Evolutionary conservation across 2,797 vertebrate species (phyloP).

Genomic region (Lutjanus argentimaculatus): DNA sequence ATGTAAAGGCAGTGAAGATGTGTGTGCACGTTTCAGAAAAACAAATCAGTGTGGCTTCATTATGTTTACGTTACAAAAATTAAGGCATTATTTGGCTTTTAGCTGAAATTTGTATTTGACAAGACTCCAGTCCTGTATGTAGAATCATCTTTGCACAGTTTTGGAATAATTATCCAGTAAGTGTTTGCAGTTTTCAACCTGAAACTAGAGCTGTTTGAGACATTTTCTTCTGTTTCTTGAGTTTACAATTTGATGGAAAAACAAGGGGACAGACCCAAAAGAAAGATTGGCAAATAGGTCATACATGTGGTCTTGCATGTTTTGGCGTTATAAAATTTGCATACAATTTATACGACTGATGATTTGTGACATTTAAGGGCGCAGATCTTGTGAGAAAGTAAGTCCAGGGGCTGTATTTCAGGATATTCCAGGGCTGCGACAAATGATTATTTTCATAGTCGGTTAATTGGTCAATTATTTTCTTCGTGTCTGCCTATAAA

Average conservation of each 20-base stretch:
- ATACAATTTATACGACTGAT: background rate
- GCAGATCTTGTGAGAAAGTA: too few species aligned
- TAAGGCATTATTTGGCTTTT: constrained; percentile 2
- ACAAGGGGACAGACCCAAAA: background rate
- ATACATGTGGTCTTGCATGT: background rate
- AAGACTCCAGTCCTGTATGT: background rate
- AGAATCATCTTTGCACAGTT: background rate
- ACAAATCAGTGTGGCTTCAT: background rate
- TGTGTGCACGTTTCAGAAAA: constrained; percentile 1
- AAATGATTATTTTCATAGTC: too few species aligned
- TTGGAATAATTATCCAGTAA: background rate
- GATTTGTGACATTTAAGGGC: background rate
- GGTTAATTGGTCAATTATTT: too few species aligned
- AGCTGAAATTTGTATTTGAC: background rate
- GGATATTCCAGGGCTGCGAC: too few species aligned
- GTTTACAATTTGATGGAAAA: background rate
- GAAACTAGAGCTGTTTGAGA: background rate
- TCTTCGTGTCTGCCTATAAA: too few species aligned
- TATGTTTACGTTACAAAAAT: background rate
- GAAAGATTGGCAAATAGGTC: background rate
- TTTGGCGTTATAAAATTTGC: background rate
- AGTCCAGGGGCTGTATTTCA: too few species aligned
- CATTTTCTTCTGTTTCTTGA: background rate
- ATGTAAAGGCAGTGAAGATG: constrained; percentile 31
- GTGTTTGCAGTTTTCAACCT: background rate